Evolutionary conservation across 2,797 vertebrate genomes (phyloP).

Genomic region (Menidia menidia): DNA sequence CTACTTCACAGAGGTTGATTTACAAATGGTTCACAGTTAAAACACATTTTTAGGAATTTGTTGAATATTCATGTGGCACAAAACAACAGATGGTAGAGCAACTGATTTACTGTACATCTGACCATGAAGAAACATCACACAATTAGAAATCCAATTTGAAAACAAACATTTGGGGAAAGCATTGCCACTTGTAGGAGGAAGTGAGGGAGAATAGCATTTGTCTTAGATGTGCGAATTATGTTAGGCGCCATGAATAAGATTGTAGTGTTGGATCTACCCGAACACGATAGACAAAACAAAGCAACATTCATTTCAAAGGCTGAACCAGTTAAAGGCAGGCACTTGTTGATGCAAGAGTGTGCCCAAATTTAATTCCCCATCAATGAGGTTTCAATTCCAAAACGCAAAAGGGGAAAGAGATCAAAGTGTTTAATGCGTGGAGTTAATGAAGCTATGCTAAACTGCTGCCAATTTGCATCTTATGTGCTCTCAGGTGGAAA

Average conservation of each 20-base stretch:
- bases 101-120: neutral
- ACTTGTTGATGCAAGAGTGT: conserved; percentile 5
- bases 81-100: neutral
- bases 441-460: conserved; percentile 29
- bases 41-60: neutral
- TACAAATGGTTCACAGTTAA: neutral
- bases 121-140: neutral
- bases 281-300: neutral
- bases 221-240: neutral
- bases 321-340: conserved; percentile 29
- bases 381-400: conserved; percentile 25
- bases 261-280: conserved; percentile 2
- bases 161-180: neutral
- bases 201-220: neutral
- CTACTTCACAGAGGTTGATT: neutral
- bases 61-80: neutral
- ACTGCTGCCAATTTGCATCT: conserved; percentile 14
- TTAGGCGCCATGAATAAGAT: conserved; percentile 4
- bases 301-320: conserved; percentile 25
- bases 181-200: conserved; percentile 1
- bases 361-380: conserved; percentile 25
- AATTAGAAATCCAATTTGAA: neutral
- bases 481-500: conserved; percentile 29
- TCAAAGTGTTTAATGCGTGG: conserved; percentile 21
- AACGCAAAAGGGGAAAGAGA: conserved; percentile 9